Evolutionary conservation across 2,797 vertebrate genomes (phyloP).

Genomic region (Semotilus atromaculatus): DNA sequence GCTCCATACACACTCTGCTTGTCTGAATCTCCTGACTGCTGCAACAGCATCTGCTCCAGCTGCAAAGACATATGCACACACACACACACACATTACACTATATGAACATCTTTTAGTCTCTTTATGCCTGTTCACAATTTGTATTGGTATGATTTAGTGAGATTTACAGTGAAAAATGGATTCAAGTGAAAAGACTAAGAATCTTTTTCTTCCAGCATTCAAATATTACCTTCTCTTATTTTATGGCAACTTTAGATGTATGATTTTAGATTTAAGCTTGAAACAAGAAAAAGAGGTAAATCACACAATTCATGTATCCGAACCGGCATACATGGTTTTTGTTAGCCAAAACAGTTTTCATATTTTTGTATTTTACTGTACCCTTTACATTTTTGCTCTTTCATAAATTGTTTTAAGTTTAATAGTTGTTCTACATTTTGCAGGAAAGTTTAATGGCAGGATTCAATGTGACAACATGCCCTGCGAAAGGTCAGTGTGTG

Average conservation of each 20-base stretch:
- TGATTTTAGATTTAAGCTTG: not conserved
- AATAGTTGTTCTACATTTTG: not conserved
- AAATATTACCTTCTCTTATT: not conserved
- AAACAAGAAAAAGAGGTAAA: not conserved
- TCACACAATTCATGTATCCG: not conserved
- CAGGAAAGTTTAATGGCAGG: not conserved
- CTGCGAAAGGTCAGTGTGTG: not conserved
- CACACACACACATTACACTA: not conserved
- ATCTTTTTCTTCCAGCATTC: not conserved
- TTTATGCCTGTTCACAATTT: conserved; percentile 10
- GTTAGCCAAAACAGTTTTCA: not conserved
- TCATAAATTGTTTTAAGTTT: not conserved
- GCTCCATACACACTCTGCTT: conserved; percentile 63
- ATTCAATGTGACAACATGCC: not conserved
- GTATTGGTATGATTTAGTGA: not conserved
- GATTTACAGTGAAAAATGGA: not conserved
- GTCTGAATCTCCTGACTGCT: conserved; percentile 72
- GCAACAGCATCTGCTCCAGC: conserved; percentile 75
- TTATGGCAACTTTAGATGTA: not conserved
- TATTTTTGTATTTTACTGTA: not conserved
- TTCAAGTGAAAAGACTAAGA: not conserved
- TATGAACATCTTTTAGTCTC: conserved; percentile 5
- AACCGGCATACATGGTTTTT: not conserved
- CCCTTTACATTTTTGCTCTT: not conserved
- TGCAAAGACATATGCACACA: conserved; percentile 55